A percentile compares a stretch with the other conserved stretches of the same genome.
Conservation (phyloP, 2,113 vertebrate species). For the Gadus macrocephalus region DNA sequence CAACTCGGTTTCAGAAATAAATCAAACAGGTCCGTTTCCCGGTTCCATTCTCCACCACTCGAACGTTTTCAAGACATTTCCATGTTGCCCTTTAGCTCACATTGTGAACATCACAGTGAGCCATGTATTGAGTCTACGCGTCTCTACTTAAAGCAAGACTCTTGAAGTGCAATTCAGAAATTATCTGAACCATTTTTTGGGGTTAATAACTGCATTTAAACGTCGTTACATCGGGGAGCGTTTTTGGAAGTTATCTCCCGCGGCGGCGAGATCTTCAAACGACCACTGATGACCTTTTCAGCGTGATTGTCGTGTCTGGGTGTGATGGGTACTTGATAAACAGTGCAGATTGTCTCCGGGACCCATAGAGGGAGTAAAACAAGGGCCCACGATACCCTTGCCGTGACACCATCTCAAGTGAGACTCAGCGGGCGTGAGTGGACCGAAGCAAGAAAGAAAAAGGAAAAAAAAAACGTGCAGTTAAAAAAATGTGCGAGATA, state of each 20-base stretch:
- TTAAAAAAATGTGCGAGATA: constrained; percentile 41
- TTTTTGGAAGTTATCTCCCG: constrained; percentile 32
- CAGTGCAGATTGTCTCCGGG: constrained; percentile 52
- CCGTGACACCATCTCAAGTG: constrained; percentile 67
- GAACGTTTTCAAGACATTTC: too few species aligned
- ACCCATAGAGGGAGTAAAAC: constrained; percentile 34
- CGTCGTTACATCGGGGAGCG: neutral
- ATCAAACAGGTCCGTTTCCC: constrained; percentile 54
- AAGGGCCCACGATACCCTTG: constrained; percentile 55
- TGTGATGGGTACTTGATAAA: constrained; percentile 47
- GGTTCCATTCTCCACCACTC: constrained; percentile 17
- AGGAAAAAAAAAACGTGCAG: constrained; percentile 10
- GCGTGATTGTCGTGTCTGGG: constrained; percentile 39
- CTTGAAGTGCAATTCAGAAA: too few species aligned
- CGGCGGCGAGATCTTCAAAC: constrained; percentile 22
- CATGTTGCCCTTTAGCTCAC: too few species aligned
- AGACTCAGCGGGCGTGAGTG: constrained; percentile 51
- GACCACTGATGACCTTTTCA: constrained; percentile 57
- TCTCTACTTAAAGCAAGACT: too few species aligned
- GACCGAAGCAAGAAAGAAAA: constrained; percentile 44
- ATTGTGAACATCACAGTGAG: too few species aligned
- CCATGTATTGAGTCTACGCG: too few species aligned
- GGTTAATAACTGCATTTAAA: too few species aligned
- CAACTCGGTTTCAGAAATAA: constrained; percentile 57
- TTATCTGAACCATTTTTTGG: too few species aligned